Base-by-base conservation (phyloP, 2,888 invertebrate species). In the Agonopterix subpropinquella region DNA sequence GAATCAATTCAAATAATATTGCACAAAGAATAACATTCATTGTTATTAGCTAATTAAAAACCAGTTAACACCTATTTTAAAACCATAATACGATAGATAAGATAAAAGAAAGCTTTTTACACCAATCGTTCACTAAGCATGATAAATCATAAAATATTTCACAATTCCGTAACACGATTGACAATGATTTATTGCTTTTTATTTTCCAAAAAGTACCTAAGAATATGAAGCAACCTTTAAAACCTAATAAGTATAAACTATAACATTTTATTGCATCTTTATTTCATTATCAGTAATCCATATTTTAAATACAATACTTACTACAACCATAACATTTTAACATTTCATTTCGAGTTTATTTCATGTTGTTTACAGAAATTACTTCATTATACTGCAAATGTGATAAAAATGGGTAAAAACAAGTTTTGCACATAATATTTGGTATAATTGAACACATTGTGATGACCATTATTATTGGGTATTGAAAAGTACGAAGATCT, bases 391-490 rank as follows among this genome's bases (percentile, higher is more conserved):
- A 28, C 13, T 42, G 11, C 9, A 42, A 42, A 42, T 42, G 42
- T 42, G 42, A 11, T 42, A 13, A 11, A 11, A 11, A 11, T 42
- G 28, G 28, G 5, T 28, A 39, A 39, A 39, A 39, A 65, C 70
- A 70, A 62, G 68, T 65, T 58, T 74, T 74, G 74, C 76, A 74
- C 65, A 69, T 65, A 72, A 72, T 77, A 81, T 85, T 86, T 86
- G 84, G 84, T 83, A 77, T 74, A 66, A 72, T 66, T 82, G 84
- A 85, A 86, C 84, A 83, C 83, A 85, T 80, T 80, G 81, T 80
- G 84, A 83, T 84, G 81, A 73, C 64, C 59, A 59, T 44, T 45
- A 47, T 52, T 48, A 52, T 41, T 28, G 11, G 39, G 46, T 28
- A 28, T 28, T 28, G 7, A 28, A 28, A 28, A 7, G 28, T 28